Base-by-base conservation (phyloP, 2,888 invertebrate species). In the Chrysina gloriosa region DNA sequence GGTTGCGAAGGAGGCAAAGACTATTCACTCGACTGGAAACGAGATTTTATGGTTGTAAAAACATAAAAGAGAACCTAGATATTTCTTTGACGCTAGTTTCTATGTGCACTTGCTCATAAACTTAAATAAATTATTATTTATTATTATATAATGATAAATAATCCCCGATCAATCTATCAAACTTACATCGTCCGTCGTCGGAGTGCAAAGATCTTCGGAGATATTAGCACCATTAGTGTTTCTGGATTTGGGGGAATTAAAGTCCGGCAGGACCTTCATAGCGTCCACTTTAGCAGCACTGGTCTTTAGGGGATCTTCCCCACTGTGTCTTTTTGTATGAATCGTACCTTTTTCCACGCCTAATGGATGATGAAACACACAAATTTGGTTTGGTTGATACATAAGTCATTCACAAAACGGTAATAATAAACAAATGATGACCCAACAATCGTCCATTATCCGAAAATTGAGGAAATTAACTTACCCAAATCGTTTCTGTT, bases 301-400 rank as follows among this genome's bases (percentile, higher is more conserved):
- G 16, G 89, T 88, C 83, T 94, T 94, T 6, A 92, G 89, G 0
- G 93, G 94, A 83, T 95, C 94, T 79, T 95, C 95, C 7, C 94
- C 94, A 75, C 94, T 94, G 79, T 95, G 97, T 21, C 98, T 86
- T 83, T 98, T 98, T 0, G 97, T 98, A 83, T 98, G 98, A 73
- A 98, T 95, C 1, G 96, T 97, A 52, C 97, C 98, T 79, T 96
- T 95, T 82, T 96, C 95, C 0, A 95, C 92, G 0, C 91, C 89
- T 82, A 68, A 31, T 5, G n/a, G 9, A 34, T 47, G n/a, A 6
- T 21, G 2, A 7, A 2, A 16, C 3, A 16, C 2, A 14, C n/a
- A 14, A 61, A 42, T 42, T n/a, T 19, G 23, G n/a, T n/a, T 9
- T 63, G 9, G 19, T 25, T 29, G 2, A 19, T 11, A 16, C 31